These are phyloP conservation scores for Bothrops alternatus DNA, from an alignment of 2,797 vertebrate genomes.

Conservation along the genomic window DNA sequence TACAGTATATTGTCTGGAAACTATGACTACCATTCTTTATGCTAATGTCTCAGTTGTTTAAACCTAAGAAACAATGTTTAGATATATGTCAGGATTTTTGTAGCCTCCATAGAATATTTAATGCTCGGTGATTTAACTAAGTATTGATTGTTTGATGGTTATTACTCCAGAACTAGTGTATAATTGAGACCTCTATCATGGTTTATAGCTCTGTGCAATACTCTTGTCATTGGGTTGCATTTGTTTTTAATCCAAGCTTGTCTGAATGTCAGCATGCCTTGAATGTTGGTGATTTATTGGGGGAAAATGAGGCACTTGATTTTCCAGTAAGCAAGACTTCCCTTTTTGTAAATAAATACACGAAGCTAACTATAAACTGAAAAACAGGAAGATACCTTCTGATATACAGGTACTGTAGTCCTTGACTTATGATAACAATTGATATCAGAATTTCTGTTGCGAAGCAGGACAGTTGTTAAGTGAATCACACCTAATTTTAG, in stretches of 20 bases:
- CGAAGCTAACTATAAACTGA: neutral
- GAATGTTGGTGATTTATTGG: slow-evolving; percentile 18
- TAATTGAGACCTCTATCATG: neutral
- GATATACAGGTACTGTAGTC: neutral
- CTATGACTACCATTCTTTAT: neutral
- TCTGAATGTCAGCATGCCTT: neutral
- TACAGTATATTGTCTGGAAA: neutral
- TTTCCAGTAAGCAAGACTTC: neutral
- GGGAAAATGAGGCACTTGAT: neutral
- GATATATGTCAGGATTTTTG: slow-evolving; percentile 13
- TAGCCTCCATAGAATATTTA: slow-evolving; percentile 1
- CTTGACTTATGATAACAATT: neutral
- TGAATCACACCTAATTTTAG: neutral
- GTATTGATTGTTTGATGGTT: neutral
- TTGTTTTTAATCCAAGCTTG: neutral
- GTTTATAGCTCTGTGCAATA: neutral
- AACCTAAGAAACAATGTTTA: slow-evolving; percentile 23
- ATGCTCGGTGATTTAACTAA: slow-evolving; percentile 22
- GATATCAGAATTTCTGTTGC: neutral
- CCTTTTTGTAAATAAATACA: neutral
- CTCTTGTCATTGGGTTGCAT: neutral
- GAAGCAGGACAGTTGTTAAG: neutral
- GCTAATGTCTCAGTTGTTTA: slow-evolving; percentile 17
- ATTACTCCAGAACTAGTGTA: neutral
- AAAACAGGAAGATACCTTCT: neutral